These are phyloP conservation scores for Pachyseris speciosa DNA, from an alignment of 64 coral and sea anemone genomes.

Conservation along the genomic window DNA sequence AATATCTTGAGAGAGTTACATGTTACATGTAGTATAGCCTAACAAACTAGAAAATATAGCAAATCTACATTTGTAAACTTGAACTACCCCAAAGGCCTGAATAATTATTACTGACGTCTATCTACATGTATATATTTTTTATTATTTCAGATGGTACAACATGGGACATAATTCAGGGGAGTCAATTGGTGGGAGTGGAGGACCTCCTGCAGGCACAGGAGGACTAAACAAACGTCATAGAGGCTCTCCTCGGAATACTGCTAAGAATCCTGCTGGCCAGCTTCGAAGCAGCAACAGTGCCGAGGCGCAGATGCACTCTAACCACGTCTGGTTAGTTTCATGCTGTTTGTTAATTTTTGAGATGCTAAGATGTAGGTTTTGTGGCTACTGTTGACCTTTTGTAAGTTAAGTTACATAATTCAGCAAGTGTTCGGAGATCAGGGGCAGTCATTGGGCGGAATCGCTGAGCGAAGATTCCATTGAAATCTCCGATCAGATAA, in stretches of 20 bases:
- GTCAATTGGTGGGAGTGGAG: conserved; percentile 41
- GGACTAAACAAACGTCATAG: conserved; percentile 65
- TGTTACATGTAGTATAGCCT: no score
- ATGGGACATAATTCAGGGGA: conserved; percentile 71
- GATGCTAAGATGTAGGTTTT: not conserved
- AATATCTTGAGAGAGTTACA: no score
- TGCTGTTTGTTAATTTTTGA: not conserved
- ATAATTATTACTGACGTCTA: no score
- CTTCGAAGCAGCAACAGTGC: conserved; percentile 95
- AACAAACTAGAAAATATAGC: no score
- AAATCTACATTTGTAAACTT: no score
- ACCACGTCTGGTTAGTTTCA: conserved; percentile 76
- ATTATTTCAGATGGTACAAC: conserved; percentile 67
- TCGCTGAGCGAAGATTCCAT: no score
- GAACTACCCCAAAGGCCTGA: no score
- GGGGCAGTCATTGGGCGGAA: no score
- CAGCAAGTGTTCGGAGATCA: no score
- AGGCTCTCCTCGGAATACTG: conserved; percentile 54
- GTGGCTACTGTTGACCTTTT: no score
- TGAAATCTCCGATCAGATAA: no score
- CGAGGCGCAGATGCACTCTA: conserved; percentile 74
- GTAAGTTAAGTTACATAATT: no score
- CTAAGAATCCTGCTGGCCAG: conserved; percentile 84
- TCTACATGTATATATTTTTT: not conserved
- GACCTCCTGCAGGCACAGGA: conserved; percentile 89